Conservation (phyloP, 2,888 invertebrate species). For the Hemicrepidius hirtus region DNA sequence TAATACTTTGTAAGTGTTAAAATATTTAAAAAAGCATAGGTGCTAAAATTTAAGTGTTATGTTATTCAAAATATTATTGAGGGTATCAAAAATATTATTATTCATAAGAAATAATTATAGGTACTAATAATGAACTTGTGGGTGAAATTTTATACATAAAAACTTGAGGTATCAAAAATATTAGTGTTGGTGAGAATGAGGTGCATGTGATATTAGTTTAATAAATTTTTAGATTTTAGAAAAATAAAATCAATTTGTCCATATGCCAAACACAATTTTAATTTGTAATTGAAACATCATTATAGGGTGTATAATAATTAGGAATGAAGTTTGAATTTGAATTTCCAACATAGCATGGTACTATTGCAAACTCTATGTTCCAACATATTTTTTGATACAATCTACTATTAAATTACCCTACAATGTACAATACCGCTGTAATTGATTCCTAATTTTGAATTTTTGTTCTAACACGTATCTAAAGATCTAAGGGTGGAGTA, state of each 20-base stretch:
- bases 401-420: too few relatives aligned
- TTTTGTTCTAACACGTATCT: too few relatives aligned
- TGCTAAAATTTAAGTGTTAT: too few relatives aligned
- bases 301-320: too few relatives aligned
- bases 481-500: not conserved
- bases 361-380: too few relatives aligned
- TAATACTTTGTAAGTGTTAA: not conserved
- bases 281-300: too few relatives aligned
- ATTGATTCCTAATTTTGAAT: slow-evolving; percentile 1
- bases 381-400: not conserved
- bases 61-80: not conserved
- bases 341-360: too few relatives aligned
- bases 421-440: too few relatives aligned
- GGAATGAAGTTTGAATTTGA: too few relatives aligned
- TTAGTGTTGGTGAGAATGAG: slow-evolving; percentile 29
- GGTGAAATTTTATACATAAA: slow-evolving; percentile 29
- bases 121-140: slow-evolving; percentile 15
- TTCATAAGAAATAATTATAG: slow-evolving; percentile 35
- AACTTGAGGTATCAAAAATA: slow-evolving; percentile 48
- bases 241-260: not conserved
- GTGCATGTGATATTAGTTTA: slow-evolving; percentile 35
- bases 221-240: not conserved
- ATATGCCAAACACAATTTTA: not conserved
- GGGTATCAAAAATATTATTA: slow-evolving; percentile 46
- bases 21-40: too few relatives aligned